Percentiles rank a stretch among this genome's conserved stretches.
These are phyloP conservation scores for Rhincodon typus DNA, from an alignment of 2,797 vertebrate genomes.

Conservation along the genomic window DNA sequence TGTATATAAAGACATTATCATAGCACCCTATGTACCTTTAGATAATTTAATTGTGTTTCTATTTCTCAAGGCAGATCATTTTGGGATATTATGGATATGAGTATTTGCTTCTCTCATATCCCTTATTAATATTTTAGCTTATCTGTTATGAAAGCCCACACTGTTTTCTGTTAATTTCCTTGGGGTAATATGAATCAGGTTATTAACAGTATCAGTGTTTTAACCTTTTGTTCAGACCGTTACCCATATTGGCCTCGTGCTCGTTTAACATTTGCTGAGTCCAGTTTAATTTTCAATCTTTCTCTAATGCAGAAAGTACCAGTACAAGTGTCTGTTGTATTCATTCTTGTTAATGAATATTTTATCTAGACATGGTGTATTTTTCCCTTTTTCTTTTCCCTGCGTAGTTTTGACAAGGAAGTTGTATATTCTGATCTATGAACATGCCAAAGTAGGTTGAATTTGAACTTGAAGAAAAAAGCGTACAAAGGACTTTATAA, in stretches of 20 bases:
- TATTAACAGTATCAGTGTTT: not conserved
- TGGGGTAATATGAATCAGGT: not conserved
- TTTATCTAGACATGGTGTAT: not conserved
- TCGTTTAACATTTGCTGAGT: not conserved
- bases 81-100: not conserved
- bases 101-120: not conserved
- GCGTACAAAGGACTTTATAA: not conserved
- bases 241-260: not conserved
- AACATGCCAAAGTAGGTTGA: slow-evolving; percentile 12
- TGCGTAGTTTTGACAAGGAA: not conserved
- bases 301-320: not conserved
- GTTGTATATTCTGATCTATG: not conserved
- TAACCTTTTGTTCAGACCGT: not conserved
- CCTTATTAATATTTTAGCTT: not conserved
- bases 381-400: not conserved
- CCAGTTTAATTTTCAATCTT: not conserved
- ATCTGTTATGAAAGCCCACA: not conserved
- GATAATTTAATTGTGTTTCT: not conserved
- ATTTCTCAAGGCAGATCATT: not conserved
- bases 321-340: not conserved
- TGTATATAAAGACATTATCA: not conserved
- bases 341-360: not conserved
- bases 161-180: not conserved
- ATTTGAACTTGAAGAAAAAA: slow-evolving; percentile 17
- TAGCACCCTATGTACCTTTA: not conserved